Conservation (phyloP, 2,113 vertebrate species). For the Bucco capensis region DNA sequence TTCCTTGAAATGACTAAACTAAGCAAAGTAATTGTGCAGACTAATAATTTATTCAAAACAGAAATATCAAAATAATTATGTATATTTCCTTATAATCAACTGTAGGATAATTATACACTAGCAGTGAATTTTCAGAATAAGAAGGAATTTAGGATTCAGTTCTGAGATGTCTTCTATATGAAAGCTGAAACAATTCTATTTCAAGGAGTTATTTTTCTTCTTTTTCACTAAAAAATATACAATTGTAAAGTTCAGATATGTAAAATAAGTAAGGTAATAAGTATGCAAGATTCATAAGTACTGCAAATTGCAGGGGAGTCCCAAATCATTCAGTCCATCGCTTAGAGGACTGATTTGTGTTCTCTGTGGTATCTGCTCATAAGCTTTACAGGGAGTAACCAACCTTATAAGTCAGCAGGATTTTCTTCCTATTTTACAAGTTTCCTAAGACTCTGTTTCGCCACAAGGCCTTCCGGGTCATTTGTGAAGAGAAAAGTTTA, state of each 20-base stretch:
- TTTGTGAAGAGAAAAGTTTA: not conserved
- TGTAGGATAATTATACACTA: not conserved
- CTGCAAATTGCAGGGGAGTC: not conserved
- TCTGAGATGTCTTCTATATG: not conserved
- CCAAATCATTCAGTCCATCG: not conserved
- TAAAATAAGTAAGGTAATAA: not conserved
- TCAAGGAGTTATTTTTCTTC: not conserved
- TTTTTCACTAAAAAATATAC: not conserved
- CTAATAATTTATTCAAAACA: not conserved
- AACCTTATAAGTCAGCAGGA: not conserved
- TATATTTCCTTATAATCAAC: not conserved
- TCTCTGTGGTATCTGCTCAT: not conserved
- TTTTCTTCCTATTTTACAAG: not conserved
- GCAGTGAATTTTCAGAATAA: not conserved
- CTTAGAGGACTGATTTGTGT: not conserved
- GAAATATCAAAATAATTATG: not conserved
- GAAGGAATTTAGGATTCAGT: not conserved
- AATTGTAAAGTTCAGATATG: not conserved
- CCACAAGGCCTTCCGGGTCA: not conserved
- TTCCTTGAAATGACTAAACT: not conserved
- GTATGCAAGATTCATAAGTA: not conserved
- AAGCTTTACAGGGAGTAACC: not conserved
- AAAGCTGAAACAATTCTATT: not conserved
- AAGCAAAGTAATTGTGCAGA: not conserved
- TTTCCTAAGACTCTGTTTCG: not conserved